Evolutionary conservation across 1,140 invertebrate genomes (phyloP), one percentile per base, ranked within the genome.

Genomic region (Zaprionus tsacasi): DNA sequence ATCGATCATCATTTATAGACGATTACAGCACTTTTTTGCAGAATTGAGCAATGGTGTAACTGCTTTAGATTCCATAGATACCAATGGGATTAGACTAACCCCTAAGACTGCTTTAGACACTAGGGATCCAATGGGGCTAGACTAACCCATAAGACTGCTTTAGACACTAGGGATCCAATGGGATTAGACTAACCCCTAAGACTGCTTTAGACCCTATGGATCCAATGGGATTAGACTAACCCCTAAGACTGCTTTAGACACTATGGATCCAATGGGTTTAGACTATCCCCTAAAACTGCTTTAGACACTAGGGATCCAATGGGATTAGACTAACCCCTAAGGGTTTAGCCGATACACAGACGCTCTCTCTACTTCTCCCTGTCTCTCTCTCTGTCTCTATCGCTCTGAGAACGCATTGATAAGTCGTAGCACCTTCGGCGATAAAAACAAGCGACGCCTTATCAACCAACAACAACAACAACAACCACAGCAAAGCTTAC

Each of bases 1-100:
- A 81, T 81, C 79, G 79, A 81, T 82, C 79, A 78, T 63, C 57
- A 56, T 52, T 50, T 15, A n/a, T 63, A 15, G 15, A 35, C 17
- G 30, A 69, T 54, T 58, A 17, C 8, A 25, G 6, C 15, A 45
- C 17, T 60, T n/a, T n/a, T n/a, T n/a, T 21, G 30, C 30, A 6
- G n/a, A 35, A 12, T 36, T 21, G 21, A 21, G 21, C 21, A 21
- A 21, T 21, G 43, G 13, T 43, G 11, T 25, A 4, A 21, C 21
- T 21, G 21, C 21, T n/a, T n/a, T n/a, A n/a, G n/a, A n/a, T n/a
- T n/a, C 21, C 21, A 21, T 1, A 2, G 21, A 21, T 21, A 7
- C 21, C 21, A 21, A 21, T 21, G 21, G 21, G 21, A 2, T 21
- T 21, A 2, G 21, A 21, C 21, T 21, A 21, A 21, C 21, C 21